phyloP scores from a whole-genome alignment of 2,113 vertebrate species.

The Antennarius striatus region DNA sequence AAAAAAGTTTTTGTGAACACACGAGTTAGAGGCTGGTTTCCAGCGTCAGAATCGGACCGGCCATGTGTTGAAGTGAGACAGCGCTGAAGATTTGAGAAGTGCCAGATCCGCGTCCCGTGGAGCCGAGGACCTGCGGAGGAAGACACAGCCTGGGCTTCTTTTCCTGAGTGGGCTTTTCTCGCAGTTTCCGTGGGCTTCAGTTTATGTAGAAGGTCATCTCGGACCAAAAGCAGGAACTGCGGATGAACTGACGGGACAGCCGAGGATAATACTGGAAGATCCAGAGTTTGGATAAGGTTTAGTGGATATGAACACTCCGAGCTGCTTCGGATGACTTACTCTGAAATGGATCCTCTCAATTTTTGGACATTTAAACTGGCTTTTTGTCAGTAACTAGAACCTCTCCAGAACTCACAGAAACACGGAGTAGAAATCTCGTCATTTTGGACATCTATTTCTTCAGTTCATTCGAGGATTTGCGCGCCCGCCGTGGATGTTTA shows the following conservation, averaged over 20 bases:
- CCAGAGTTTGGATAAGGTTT: slow-evolving; percentile 51
- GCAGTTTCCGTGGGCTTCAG: slow-evolving; percentile 7
- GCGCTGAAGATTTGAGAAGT: slow-evolving; percentile 60
- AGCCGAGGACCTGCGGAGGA: slow-evolving; percentile 47
- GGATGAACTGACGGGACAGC: slow-evolving; percentile 45
- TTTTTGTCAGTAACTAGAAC: slow-evolving; percentile 71
- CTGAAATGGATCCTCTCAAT: slow-evolving; percentile 76
- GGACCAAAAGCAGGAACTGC: slow-evolving; percentile 18
- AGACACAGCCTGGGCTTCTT: slow-evolving; percentile 6
- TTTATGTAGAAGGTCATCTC: neutral
- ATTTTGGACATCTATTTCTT: slow-evolving; percentile 50
- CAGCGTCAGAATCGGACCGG: slow-evolving; percentile 15
- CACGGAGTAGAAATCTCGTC: slow-evolving; percentile 47
- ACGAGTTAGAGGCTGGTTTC: slow-evolving; percentile 41
- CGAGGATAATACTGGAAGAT: slow-evolving; percentile 29
- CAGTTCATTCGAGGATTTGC: slow-evolving; percentile 80
- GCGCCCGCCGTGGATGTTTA: slow-evolving; percentile 86
- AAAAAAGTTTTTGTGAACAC: neutral
- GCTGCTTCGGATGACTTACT: slow-evolving; percentile 60
- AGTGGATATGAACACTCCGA: slow-evolving; percentile 58
- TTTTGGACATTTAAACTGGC: slow-evolving; percentile 75
- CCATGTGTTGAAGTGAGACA: slow-evolving; percentile 47
- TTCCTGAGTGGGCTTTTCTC: slow-evolving; percentile 25
- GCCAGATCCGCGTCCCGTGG: slow-evolving; percentile 55
- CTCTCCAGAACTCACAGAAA: slow-evolving; percentile 31